These are phyloP conservation scores for Colostygia pectinataria DNA, from an alignment of 2,888 invertebrate species.

Conservation along the genomic window DNA sequence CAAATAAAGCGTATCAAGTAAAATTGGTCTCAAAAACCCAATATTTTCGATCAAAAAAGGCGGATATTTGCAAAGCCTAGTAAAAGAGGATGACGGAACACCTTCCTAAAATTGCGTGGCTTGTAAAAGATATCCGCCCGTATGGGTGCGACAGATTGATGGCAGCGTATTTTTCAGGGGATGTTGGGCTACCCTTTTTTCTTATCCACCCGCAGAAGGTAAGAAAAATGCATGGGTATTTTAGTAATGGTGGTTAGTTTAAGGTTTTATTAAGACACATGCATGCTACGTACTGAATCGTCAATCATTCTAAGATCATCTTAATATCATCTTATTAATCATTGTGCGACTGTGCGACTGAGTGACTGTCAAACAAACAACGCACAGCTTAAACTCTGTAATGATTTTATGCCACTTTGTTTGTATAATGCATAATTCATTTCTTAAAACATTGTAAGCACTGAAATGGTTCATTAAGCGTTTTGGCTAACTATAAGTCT, in stretches of 20 bases:
- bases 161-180: conserved; percentile 52
- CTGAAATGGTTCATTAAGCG: too few species aligned
- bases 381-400: too few species aligned
- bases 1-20: too few species aligned
- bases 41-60: neutral
- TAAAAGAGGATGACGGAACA: conserved; percentile 46
- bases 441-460: too few species aligned
- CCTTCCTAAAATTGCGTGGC: conserved; percentile 54
- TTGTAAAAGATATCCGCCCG: conserved; percentile 52
- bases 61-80: neutral
- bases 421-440: too few species aligned
- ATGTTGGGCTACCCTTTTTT: conserved; percentile 42
- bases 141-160: conserved; percentile 55
- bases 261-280: conserved; percentile 6
- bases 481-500: too few species aligned
- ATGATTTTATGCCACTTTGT: too few species aligned
- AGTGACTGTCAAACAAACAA: too few species aligned
- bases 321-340: too few species aligned
- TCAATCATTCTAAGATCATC: too few species aligned
- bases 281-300: neutral
- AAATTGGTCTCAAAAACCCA: too few species aligned
- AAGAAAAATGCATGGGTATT: conserved; percentile 19
- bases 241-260: conserved; percentile 25
- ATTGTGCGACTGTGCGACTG: too few species aligned
- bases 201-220: conserved; percentile 46